Evolutionary conservation across 2,888 invertebrate species (phyloP), one percentile per base, ranked within the genome.

Genomic region (Chromoteleia sp.): DNA sequence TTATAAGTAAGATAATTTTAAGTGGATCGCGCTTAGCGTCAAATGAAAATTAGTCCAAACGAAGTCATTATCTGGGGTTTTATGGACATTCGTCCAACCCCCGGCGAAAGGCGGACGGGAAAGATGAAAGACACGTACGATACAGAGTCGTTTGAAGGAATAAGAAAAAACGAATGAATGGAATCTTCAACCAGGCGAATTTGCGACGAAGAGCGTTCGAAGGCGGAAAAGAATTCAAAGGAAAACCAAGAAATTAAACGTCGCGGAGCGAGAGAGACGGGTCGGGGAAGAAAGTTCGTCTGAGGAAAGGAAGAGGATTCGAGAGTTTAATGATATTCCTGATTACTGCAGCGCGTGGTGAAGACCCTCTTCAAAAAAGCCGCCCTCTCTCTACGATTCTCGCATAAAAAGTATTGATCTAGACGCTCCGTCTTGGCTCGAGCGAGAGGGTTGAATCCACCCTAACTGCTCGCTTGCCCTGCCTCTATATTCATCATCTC

Each of bases 291-390:
- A 73, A 81, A 82, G 71, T 74, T 81, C 61, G 63, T 78, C 70
- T 56, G 83, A 83, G 85, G 85, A 85, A 86, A 86, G 86, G 84
- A 86, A 86, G 86, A 87, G 88, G 87, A 90, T 87, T 87, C 89
- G 89, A 89, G 90, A 90, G 90, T 91, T 91, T 91, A 91, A 91
- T 91, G 91, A 91, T 91, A 91, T 91, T 91, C 90, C 91, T 91
- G 91, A 91, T 91, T 91, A 91, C 91, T 87, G 86, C 85, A 87
- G 89, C 90, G 90, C 91, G 89, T 89, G 89, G 88, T 87, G 87
- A 86, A 87, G 83, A 84, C 83, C 70, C 83, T 75, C 83, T 74
- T 71, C 59, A 59, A 63, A 77, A 67, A 81, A 71, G 81, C 61
- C 74, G 68, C 73, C 74, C 56, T 82, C 79, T 74, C 81, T 59